Evolutionary conservation across 1,140 invertebrate genomes (phyloP).

Genomic region (Cydia strobilella): DNA sequence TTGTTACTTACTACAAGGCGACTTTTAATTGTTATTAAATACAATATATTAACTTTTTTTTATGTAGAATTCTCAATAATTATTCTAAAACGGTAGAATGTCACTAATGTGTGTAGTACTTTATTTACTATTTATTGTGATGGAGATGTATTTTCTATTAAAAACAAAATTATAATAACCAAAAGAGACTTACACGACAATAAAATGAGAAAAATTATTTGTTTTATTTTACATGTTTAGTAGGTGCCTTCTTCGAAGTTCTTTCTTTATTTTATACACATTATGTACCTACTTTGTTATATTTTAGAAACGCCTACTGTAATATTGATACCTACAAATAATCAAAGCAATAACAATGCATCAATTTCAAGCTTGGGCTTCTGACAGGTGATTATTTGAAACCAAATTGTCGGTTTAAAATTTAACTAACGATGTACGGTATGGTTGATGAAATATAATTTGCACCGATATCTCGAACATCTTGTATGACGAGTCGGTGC

Average conservation of each 20-base stretch:
- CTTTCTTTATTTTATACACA: not conserved
- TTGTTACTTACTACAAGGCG: slow-evolving; percentile 10
- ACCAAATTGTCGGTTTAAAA: too few relatives aligned
- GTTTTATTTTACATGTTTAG: not conserved
- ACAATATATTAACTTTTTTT: not conserved
- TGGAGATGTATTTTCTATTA: slow-evolving; percentile 1
- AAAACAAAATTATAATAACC: not conserved
- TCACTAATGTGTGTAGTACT: not conserved
- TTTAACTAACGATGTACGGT: too few relatives aligned
- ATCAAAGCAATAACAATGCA: too few relatives aligned
- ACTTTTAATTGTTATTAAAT: not conserved
- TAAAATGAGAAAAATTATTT: slow-evolving; percentile 26
- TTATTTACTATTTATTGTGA: slow-evolving; percentile 28
- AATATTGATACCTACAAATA: too few relatives aligned
- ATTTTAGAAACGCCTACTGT: too few relatives aligned
- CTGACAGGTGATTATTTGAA: too few relatives aligned
- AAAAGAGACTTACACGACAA: slow-evolving; percentile 32
- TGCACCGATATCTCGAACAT: too few relatives aligned
- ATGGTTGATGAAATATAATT: too few relatives aligned
- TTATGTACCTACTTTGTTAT: too few relatives aligned
- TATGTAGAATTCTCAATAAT: not conserved
- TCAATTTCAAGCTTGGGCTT: too few relatives aligned
- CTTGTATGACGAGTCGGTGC: too few relatives aligned
- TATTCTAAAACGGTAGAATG: not conserved
- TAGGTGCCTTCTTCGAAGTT: not conserved